These are phyloP conservation scores for Pseudochromis fuscus DNA, from an alignment of 2,797 vertebrate genomes.

Conservation along the genomic window DNA sequence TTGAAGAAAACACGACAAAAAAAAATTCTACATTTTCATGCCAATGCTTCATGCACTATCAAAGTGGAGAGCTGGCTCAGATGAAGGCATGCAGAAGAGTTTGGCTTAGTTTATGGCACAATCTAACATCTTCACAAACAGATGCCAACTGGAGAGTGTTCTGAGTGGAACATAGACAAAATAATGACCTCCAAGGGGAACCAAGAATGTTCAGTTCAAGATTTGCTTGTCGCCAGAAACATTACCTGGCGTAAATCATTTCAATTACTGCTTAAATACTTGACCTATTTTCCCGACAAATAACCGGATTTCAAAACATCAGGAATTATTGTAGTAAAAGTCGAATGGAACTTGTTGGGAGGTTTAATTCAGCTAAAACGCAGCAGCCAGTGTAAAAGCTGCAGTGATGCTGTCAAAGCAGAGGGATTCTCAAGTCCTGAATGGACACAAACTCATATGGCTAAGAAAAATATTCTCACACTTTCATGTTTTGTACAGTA, in stretches of 20 bases:
- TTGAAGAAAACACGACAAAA: conserved; percentile 12
- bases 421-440: background rate
- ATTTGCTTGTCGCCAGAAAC: conserved; percentile 14
- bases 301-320: conserved; percentile 21
- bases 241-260: conserved; percentile 9
- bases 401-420: background rate
- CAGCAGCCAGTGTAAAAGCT: conserved; percentile 3
- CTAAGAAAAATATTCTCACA: background rate
- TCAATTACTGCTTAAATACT: conserved; percentile 29
- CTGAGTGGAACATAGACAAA: conserved; percentile 24
- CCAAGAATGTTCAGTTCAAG: conserved; percentile 1
- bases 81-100: conserved; percentile 57
- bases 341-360: conserved; percentile 9
- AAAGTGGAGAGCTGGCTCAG: conserved; percentile 29
- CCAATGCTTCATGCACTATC: conserved; percentile 61
- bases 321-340: conserved; percentile 23
- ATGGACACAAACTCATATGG: background rate
- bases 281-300: conserved; percentile 27
- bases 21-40: conserved; percentile 43
- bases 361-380: background rate
- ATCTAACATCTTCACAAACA: conserved; percentile 18
- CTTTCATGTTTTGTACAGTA: background rate
- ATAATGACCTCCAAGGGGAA: conserved; percentile 9
- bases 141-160: conserved; percentile 36
- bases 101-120: conserved; percentile 18